A percentile compares a stretch with the other conserved stretches of the same genome.
These are phyloP conservation scores for Dinomys branickii DNA, from an alignment of 2,113 vertebrate species.

Conservation along the genomic window DNA sequence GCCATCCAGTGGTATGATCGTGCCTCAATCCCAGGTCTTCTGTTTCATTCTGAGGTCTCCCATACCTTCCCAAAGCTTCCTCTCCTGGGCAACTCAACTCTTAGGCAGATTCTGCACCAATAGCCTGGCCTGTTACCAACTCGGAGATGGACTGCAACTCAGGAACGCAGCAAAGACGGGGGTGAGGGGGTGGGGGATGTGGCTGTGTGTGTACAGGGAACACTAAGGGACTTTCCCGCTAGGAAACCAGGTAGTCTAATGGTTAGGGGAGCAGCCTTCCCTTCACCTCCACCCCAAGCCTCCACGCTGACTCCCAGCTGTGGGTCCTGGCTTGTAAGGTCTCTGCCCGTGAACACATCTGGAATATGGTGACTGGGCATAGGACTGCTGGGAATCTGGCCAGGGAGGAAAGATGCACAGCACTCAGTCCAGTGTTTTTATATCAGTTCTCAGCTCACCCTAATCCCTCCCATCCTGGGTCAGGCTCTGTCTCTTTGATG, in stretches of 20 bases:
- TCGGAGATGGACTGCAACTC: too few relatives aligned
- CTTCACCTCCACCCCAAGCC: too few relatives aligned
- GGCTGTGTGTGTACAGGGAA: not conserved
- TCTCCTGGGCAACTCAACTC: not conserved
- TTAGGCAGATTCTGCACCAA: not conserved
- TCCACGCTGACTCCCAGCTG: not conserved
- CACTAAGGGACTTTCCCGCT: accelerated
- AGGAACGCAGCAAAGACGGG: too few relatives aligned
- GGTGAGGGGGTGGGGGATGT: too few relatives aligned
- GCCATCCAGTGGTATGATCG: not conserved
- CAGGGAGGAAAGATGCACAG: accelerated
- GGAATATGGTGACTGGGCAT: not conserved
- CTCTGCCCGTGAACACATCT: not conserved
- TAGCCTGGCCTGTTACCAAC: not conserved
- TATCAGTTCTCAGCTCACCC: not conserved
- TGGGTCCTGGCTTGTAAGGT: not conserved
- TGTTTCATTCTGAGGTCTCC: not conserved
- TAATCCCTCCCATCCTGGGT: not conserved
- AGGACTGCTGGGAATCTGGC: not conserved
- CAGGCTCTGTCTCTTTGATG: not conserved
- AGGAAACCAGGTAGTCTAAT: accelerated
- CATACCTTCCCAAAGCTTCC: not conserved
- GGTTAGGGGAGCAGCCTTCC: not conserved
- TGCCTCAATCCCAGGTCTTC: not conserved
- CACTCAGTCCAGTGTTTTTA: not conserved